Evolutionary conservation across 2,888 invertebrate species (phyloP).

Genomic region (Eupsilia transversa): DNA sequence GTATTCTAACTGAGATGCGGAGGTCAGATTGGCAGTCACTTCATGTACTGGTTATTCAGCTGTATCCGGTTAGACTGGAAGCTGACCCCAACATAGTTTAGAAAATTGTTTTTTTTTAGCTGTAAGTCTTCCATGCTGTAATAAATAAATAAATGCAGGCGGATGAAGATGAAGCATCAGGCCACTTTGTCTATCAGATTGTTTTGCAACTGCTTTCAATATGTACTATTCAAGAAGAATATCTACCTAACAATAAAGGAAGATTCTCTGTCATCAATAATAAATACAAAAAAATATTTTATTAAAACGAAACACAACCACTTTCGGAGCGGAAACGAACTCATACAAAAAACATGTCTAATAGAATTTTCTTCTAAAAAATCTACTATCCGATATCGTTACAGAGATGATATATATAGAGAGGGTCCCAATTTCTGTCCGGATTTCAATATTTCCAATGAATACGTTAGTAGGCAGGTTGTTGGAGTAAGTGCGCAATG

Average conservation of each 20-base stretch:
- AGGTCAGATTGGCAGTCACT: background rate
- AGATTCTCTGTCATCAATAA: background rate
- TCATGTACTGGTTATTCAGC: background rate
- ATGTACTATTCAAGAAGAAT: background rate
- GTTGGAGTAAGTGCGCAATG: constrained; percentile 27
- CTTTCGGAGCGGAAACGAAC: constrained; percentile 21
- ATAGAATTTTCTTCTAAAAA: constrained; percentile 52
- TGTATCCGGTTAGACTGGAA: background rate
- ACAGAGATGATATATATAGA: constrained; percentile 69
- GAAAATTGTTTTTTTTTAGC: no score
- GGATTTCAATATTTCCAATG: constrained; percentile 77
- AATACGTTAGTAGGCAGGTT: constrained; percentile 73
- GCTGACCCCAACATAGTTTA: background rate
- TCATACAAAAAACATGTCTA: constrained; percentile 55
- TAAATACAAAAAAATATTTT: constrained; percentile 22
- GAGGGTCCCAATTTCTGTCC: constrained; percentile 68
- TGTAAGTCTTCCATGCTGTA: no score
- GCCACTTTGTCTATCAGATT: background rate
- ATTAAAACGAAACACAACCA: constrained; percentile 27
- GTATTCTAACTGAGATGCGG: background rate
- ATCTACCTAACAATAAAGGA: background rate
- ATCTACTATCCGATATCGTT: constrained; percentile 52
- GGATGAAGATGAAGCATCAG: background rate
- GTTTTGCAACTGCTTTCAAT: background rate
- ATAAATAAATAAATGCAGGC: no score